Evolutionary conservation across 2,113 vertebrate species (phyloP).

Genomic region (Eulemur rufifrons): DNA sequence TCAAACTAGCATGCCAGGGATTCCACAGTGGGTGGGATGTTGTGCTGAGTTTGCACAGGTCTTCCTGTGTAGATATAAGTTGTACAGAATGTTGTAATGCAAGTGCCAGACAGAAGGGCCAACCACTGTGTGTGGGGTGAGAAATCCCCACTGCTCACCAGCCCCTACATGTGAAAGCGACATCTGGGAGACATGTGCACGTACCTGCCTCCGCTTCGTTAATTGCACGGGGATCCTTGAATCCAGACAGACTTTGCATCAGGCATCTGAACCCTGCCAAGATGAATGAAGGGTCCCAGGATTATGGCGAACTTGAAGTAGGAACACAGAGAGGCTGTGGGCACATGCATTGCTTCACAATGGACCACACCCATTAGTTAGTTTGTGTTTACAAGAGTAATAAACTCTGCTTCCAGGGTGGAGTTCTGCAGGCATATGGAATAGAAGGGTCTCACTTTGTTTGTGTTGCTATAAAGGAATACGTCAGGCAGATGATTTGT

Average conservation of each 20-base stretch:
- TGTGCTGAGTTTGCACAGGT: not conserved
- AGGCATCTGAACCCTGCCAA: not conserved
- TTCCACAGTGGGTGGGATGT: not conserved
- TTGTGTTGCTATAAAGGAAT: not conserved
- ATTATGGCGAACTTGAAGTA: not conserved
- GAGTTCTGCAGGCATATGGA: not conserved
- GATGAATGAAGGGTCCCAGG: not conserved
- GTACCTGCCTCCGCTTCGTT: not conserved
- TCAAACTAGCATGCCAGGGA: not conserved
- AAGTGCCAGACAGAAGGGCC: not conserved
- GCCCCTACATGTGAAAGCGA: not conserved
- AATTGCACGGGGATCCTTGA: not conserved
- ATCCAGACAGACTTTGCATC: not conserved
- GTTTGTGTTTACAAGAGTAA: not conserved
- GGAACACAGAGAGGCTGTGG: not conserved
- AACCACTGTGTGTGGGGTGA: fast-evolving
- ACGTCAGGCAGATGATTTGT: not conserved
- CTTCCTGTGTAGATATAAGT: not conserved
- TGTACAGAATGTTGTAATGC: not conserved
- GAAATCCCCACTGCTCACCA: not conserved
- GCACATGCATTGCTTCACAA: not conserved
- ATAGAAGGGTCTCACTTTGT: not conserved
- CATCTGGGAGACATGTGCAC: not conserved
- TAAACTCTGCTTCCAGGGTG: not conserved
- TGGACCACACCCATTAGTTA: not conserved